Conservation (phyloP, 2,113 vertebrate species). For the Pardalotus punctatus region DNA sequence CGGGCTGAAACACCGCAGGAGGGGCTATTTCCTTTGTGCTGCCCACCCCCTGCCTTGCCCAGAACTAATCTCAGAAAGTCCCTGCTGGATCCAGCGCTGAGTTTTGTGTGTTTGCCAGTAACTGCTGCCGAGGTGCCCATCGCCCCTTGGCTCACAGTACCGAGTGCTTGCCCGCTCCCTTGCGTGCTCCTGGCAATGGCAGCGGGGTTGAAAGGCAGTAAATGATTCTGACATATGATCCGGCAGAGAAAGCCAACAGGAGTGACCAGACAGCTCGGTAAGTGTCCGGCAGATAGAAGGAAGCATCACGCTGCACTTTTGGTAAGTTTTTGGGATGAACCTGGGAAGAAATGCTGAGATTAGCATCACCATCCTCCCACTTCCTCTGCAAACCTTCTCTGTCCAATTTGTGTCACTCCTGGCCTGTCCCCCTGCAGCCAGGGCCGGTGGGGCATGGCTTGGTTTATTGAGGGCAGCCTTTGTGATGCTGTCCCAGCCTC, state of each 20-base stretch:
- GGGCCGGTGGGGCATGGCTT: background rate
- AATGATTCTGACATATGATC: background rate
- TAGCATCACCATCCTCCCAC: background rate
- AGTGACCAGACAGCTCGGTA: accelerated
- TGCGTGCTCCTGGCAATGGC: background rate
- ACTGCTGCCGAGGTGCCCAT: background rate
- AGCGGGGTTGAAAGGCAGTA: background rate
- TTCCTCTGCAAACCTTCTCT: background rate
- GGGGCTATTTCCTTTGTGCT: background rate
- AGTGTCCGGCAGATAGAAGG: background rate
- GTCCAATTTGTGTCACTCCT: accelerated
- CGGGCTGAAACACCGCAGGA: background rate
- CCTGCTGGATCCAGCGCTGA: background rate
- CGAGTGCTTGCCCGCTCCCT: background rate
- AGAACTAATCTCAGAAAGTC: conserved; percentile 1
- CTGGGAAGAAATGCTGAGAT: background rate
- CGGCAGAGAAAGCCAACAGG: background rate
- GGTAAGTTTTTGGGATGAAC: background rate
- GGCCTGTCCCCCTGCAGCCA: background rate
- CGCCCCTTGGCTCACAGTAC: background rate
- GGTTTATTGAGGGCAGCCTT: background rate
- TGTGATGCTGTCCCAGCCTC: background rate
- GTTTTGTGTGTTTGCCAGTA: background rate
- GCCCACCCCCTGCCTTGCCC: background rate
- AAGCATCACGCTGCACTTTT: background rate